Base-by-base conservation (phyloP, 2,113 vertebrate genomes). In the Arvicanthis niloticus region DNA sequence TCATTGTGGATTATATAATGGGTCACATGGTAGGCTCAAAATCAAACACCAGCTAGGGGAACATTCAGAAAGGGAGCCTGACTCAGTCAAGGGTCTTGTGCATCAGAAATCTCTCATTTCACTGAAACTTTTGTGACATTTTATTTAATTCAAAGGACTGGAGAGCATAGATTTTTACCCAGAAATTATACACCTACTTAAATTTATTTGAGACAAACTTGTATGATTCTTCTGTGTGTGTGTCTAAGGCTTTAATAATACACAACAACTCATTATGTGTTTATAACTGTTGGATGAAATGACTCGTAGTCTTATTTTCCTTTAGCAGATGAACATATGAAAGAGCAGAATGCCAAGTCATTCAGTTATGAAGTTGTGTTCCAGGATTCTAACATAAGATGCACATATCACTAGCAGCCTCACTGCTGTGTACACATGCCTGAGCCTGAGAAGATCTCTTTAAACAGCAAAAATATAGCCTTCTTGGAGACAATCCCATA, bases 381-480 rank as follows among this genome's bases (percentile, higher is more conserved):
- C 51, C n/a, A 31, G 7, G 8, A 19, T 5, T 56, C 3, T 45
- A 4, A 75, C 11, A 75, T 6, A 22, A 42, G 42, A n/a, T 80
- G 10, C 4, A 78, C 7, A 4, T 0, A 5, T 86, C n/a, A 5
- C 15, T 3, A 45, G 1, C 11, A 91, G 1, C 4, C 53, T 77
- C 3, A 1, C 0, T 76, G 3, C 7, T 56, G 0, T 22, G 4
- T 10, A 11, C 11, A 78, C 80, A 58, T 7, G 2, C 19, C n/a
- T 48, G 76, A 2, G 0, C 10, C 45, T 48, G 48, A 94, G 17
- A 1, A n/a, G 10, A 60, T 53, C 22, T 29, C 53, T 80, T 89
- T 40, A 89, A 91, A 56, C 21, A 45, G 1, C 21, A 73, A 77
- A 26, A 42, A 12, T 22, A 81, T 1, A 95, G 15, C 0, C 22